Percentiles rank a stretch among this genome's conserved stretches.
Conservation (phyloP, 2,888 invertebrate genomes). For the Cepaea hortensis region DNA sequence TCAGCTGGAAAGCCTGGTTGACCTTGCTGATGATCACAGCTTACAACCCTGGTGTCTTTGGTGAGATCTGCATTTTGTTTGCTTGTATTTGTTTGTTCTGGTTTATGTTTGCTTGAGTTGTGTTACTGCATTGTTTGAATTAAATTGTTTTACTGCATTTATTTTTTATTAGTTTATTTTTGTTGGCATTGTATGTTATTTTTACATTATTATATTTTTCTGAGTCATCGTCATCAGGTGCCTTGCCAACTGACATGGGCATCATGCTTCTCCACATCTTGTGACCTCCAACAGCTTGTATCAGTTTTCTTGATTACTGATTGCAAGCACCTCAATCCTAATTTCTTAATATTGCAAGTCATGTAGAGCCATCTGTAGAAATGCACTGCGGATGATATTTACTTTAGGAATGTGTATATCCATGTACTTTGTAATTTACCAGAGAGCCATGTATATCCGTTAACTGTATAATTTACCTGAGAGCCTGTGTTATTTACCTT, state of each 20-base stretch:
- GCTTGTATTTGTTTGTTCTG: background rate
- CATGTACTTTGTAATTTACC: too few relatives aligned
- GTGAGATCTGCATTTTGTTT: constrained; percentile 77
- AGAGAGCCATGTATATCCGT: too few relatives aligned
- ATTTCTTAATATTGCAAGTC: background rate
- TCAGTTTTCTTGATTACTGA: background rate
- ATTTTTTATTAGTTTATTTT: background rate
- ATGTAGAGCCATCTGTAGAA: too few relatives aligned
- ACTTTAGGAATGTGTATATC: too few relatives aligned
- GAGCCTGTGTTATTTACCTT: too few relatives aligned
- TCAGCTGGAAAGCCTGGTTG: constrained; percentile 96
- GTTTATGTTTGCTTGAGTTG: background rate
- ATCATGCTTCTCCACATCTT: too few relatives aligned
- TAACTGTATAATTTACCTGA: too few relatives aligned
- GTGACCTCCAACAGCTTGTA: background rate
- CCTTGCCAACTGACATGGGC: too few relatives aligned
- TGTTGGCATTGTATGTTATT: background rate
- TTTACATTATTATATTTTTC: background rate
- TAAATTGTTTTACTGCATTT: background rate
- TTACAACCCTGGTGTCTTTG: constrained; percentile 92
- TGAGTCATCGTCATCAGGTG: too few relatives aligned
- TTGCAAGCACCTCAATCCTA: background rate
- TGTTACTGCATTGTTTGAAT: background rate
- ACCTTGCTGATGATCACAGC: constrained; percentile 91
- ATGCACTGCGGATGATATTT: too few relatives aligned